A percentile compares a stretch with the other conserved stretches of the same genome.
Evolutionary conservation across 2,888 invertebrate genomes (phyloP).

Genomic region (Hipparchia sbordonii): DNA sequence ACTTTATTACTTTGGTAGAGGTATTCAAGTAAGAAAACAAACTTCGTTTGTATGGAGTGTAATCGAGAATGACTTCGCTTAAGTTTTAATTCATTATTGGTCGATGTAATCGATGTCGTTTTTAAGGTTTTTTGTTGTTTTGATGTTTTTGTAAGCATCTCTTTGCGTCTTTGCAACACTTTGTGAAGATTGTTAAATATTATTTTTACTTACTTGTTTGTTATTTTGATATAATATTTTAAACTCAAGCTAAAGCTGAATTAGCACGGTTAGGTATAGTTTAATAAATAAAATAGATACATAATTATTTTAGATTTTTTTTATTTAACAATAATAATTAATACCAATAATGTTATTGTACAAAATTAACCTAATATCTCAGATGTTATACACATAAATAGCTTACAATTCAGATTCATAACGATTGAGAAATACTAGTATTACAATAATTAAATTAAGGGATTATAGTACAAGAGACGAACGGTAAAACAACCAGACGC

Average conservation of each 20-base stretch:
- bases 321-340: conserved; percentile 45
- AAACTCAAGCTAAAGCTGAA: not conserved
- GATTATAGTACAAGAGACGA: conserved; percentile 15
- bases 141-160: not conserved
- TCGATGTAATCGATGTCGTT: too few species aligned
- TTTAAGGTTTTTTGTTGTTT: too few species aligned
- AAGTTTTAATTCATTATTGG: not conserved
- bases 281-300: too few species aligned
- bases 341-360: conserved; percentile 50
- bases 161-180: not conserved
- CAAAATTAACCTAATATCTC: conserved; percentile 60
- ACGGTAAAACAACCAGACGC: not conserved
- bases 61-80: not conserved
- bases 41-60: too few species aligned
- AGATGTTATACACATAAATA: conserved; percentile 43
- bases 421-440: conserved; percentile 38
- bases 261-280: not conserved
- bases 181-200: not conserved
- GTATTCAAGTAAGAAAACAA: too few species aligned
- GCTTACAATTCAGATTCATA: conserved; percentile 37
- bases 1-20: too few species aligned
- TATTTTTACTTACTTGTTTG: not conserved
- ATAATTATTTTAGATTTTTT: conserved; percentile 34
- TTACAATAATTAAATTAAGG: conserved; percentile 10
- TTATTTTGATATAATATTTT: not conserved